phyloP scores from a whole-genome alignment of 2,888 invertebrate genomes.

The Eupithecia pulchellata region DNA sequence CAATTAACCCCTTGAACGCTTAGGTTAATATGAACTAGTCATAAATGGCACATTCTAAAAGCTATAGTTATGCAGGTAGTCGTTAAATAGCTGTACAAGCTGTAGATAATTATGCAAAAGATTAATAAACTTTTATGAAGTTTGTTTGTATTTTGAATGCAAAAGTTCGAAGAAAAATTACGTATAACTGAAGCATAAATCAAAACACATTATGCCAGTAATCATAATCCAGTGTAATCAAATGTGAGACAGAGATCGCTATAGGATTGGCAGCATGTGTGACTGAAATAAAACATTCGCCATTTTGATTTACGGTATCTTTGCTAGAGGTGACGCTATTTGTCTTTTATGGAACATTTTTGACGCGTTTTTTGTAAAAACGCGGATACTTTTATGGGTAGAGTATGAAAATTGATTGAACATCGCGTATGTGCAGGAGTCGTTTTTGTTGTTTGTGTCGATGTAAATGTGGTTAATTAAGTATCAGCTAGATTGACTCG shows the following conservation, averaged over 20 bases:
- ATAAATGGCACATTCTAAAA: slow-evolving; percentile 26
- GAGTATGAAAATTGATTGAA: slow-evolving; percentile 33
- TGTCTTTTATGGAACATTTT: slow-evolving; percentile 55
- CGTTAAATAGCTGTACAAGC: not conserved
- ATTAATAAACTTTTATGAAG: slow-evolving; percentile 36
- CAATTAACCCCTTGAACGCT: slow-evolving; percentile 20
- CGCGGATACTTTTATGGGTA: slow-evolving; percentile 24
- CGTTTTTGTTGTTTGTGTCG: slow-evolving; percentile 24
- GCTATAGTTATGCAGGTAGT: slow-evolving; percentile 30
- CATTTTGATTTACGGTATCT: slow-evolving; percentile 70
- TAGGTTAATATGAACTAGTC: slow-evolving; percentile 27
- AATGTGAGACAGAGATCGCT: slow-evolving; percentile 49
- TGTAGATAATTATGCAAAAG: slow-evolving; percentile 33
- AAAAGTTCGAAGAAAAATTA: slow-evolving; percentile 46
- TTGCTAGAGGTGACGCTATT: slow-evolving; percentile 62
- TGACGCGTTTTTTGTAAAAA: slow-evolving; percentile 43
- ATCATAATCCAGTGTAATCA: slow-evolving; percentile 63
- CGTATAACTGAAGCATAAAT: slow-evolving; percentile 62
- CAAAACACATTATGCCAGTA: slow-evolving; percentile 67
- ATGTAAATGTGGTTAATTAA: slow-evolving; percentile 11
- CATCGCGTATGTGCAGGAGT: slow-evolving; percentile 6
- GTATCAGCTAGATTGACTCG: not conserved
- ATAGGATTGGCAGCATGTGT: slow-evolving; percentile 29
- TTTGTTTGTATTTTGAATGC: slow-evolving; percentile 34
- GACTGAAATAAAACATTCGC: slow-evolving; percentile 49